A percentile compares a stretch with the other conserved stretches of the same genome.
Evolutionary conservation across 2,113 vertebrate genomes (phyloP).

Genomic region (Rafetus swinhoei): DNA sequence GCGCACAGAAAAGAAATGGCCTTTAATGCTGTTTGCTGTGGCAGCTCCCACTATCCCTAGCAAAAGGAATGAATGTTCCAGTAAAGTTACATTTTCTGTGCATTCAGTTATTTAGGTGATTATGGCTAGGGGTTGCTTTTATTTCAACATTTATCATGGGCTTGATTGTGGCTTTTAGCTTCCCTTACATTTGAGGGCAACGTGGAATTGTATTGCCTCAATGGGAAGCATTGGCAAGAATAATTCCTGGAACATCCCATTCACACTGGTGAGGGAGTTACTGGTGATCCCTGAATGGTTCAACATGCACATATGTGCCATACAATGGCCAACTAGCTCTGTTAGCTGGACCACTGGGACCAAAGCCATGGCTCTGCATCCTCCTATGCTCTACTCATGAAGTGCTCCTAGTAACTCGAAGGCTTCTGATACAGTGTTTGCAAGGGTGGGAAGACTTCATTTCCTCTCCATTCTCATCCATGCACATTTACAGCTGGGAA

Average conservation of each 20-base stretch:
- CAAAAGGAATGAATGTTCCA: not conserved
- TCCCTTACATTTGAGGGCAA: not conserved
- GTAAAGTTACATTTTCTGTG: not conserved
- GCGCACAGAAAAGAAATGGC: not conserved
- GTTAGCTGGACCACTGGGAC: not conserved
- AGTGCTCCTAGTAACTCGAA: not conserved
- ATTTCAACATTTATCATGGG: not conserved
- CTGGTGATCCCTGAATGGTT: not conserved
- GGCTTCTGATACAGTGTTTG: not conserved
- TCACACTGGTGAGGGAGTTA: not conserved
- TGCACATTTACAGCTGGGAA: not conserved
- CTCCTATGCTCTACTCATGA: not conserved
- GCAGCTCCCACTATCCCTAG: too few relatives aligned
- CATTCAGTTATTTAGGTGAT: not conserved
- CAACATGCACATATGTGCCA: not conserved
- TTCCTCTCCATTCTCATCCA: not conserved
- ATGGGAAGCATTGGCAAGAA: not conserved
- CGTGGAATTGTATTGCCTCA: too few relatives aligned
- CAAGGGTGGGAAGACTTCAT: not conserved
- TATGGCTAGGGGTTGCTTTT: not conserved
- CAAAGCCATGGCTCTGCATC: not conserved
- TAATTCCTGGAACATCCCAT: not conserved
- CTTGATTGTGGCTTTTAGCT: not conserved
- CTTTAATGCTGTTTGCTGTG: too few relatives aligned
- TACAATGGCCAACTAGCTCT: not conserved